phyloP scores from a whole-genome alignment of 1,140 invertebrate species.

The Wiebesia pumilae region DNA sequence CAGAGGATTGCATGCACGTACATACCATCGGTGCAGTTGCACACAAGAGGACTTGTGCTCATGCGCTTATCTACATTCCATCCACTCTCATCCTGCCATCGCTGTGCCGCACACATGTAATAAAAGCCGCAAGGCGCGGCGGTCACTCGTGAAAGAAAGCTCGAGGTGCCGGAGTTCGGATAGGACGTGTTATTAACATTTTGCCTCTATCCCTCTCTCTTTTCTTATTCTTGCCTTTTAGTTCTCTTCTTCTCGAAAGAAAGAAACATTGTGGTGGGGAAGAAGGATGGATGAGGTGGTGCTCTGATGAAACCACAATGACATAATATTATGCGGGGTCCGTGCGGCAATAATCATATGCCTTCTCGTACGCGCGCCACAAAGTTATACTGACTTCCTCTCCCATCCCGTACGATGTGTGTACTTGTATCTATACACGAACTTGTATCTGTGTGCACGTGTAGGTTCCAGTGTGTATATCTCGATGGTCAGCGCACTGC shows the following conservation, averaged over 20 bases:
- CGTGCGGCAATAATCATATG: constrained; percentile 63
- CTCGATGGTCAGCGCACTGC: neutral
- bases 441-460: neutral
- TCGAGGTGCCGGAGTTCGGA: constrained; percentile 61
- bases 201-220: constrained; percentile 39
- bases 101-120: neutral
- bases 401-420: neutral
- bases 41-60: constrained; percentile 27
- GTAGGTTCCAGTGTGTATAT: neutral
- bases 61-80: constrained; percentile 48
- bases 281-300: neutral
- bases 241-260: neutral
- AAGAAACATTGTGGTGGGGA: neutral
- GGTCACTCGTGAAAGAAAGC: constrained; percentile 28
- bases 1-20: constrained; percentile 40
- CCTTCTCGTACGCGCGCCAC: constrained; percentile 36
- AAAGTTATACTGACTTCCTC: constrained; percentile 2
- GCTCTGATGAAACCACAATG: constrained; percentile 62
- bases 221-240: neutral
- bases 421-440: neutral
- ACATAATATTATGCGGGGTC: constrained; percentile 63
- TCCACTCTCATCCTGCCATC: constrained; percentile 30
- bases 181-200: constrained; percentile 64
- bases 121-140: constrained; percentile 11
- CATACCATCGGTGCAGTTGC: constrained; percentile 16